Percentiles rank a stretch among this genome's conserved stretches.
Conservation (phyloP, 2,797 vertebrate genomes). For the Eurystomus glaucurus region DNA sequence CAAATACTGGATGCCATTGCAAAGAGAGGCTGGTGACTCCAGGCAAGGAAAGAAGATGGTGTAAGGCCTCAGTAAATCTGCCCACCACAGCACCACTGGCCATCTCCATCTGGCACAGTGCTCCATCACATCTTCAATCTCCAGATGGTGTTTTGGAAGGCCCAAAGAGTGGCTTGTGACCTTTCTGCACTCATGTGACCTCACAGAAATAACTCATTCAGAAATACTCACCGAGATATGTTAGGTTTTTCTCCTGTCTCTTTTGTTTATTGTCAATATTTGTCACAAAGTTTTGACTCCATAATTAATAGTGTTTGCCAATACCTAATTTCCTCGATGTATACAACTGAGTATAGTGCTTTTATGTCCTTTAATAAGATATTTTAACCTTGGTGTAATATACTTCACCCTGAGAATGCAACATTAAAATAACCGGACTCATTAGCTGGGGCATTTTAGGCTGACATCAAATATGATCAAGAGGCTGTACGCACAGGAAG, state of each 20-base stretch:
- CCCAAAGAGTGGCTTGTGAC: neutral
- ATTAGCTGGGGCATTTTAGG: neutral
- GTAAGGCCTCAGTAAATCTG: neutral
- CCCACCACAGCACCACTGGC: fast-evolving
- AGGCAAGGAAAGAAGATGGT: neutral
- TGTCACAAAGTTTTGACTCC: neutral
- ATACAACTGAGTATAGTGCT: neutral
- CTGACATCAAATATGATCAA: neutral
- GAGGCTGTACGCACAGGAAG: neutral
- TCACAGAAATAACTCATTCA: neutral
- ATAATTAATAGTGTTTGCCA: neutral
- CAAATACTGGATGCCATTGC: neutral
- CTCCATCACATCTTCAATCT: fast-evolving
- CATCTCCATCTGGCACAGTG: neutral
- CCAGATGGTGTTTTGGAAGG: neutral
- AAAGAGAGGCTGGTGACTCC: neutral
- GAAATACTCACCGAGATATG: neutral
- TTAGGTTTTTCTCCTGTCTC: fast-evolving
- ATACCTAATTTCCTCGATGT: neutral
- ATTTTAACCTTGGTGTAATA: neutral
- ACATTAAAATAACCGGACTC: neutral
- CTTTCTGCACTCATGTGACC: neutral
- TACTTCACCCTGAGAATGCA: neutral
- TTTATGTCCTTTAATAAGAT: neutral
- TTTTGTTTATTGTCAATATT: neutral